A percentile compares a stretch with the other conserved stretches of the same genome.
phyloP scores from a whole-genome alignment of 64 coral and sea anemone species.

The Astreopora myriophthalma region DNA sequence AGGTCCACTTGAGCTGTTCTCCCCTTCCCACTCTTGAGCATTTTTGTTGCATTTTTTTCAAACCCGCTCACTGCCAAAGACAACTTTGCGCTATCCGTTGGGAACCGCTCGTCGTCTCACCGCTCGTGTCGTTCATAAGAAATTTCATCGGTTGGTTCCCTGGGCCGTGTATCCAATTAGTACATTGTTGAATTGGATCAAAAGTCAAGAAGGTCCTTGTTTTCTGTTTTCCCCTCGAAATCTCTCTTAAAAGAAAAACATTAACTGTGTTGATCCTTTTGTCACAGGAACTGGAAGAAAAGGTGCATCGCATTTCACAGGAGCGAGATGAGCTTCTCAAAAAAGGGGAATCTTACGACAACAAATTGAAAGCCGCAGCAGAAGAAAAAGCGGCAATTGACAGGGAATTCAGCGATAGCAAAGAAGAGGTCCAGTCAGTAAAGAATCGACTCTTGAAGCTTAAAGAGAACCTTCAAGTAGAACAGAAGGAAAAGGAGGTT shows the following conservation, averaged over 20 bases:
- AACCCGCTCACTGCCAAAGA: too few species aligned
- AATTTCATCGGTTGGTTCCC: too few species aligned
- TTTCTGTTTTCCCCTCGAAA: not conserved
- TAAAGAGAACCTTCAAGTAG: conserved; percentile 41
- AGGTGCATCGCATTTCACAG: not conserved
- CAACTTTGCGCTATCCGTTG: too few species aligned
- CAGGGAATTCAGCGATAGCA: not conserved
- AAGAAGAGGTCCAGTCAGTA: conserved; percentile 7
- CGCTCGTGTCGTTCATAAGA: too few species aligned
- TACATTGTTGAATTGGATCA: too few species aligned
- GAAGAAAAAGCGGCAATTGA: not conserved
- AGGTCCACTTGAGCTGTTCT: too few species aligned
- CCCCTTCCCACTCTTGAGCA: too few species aligned
- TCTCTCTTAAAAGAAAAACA: not conserved
- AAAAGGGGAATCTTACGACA: not conserved
- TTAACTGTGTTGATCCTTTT: not conserved
- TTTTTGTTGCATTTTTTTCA: too few species aligned
- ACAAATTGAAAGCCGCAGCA: not conserved
- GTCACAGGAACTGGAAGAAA: not conserved
- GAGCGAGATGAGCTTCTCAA: not conserved
- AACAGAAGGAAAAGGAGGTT: conserved; percentile 45
- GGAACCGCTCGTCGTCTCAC: too few species aligned
- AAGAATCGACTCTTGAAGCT: not conserved
- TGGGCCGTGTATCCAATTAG: too few species aligned
- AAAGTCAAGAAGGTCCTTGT: too few species aligned